A percentile compares a stretch with the other conserved stretches of the same genome.
phyloP scores from a whole-genome alignment of 2,797 vertebrate species.

The Pampus argenteus region DNA sequence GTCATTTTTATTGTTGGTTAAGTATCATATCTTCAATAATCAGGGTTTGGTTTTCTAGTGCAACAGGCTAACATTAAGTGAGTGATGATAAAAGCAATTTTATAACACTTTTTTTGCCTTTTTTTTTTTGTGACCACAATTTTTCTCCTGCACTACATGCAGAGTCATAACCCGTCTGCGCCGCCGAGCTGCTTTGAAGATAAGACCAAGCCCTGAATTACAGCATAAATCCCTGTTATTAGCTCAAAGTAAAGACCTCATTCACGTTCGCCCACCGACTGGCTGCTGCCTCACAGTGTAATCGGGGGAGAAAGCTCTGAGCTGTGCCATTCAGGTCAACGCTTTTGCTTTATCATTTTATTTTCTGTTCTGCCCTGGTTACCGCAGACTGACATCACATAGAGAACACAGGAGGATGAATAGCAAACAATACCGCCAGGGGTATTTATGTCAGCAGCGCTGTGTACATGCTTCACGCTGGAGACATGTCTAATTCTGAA shows the following conservation, averaged over 20 bases:
- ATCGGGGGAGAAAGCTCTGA: constrained; percentile 56
- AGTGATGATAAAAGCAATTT: constrained; percentile 48
- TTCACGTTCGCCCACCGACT: constrained; percentile 61
- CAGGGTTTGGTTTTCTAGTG: background rate
- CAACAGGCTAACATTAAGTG: constrained; percentile 14
- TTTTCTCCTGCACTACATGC: constrained; percentile 30
- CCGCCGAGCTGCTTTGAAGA: constrained; percentile 41
- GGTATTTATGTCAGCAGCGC: constrained; percentile 56
- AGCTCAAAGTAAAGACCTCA: constrained; percentile 65
- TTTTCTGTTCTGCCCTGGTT: constrained; percentile 60
- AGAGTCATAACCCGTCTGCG: constrained; percentile 49
- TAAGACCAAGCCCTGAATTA: constrained; percentile 51
- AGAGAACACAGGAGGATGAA: constrained; percentile 58
- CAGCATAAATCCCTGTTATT: constrained; percentile 68
- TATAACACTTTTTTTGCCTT: constrained; percentile 19
- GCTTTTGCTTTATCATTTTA: constrained; percentile 63
- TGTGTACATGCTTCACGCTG: constrained; percentile 13
- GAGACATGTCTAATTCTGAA: constrained; percentile 37
- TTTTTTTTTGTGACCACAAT: constrained; percentile 38
- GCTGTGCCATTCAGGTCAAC: constrained; percentile 64
- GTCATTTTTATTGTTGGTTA: background rate
- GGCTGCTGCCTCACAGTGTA: constrained; percentile 59
- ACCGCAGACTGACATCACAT: constrained; percentile 54
- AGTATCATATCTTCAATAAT: background rate
- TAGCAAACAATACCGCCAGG: constrained; percentile 32